These are phyloP conservation scores for Fragum sueziense DNA, from an alignment of 2,888 invertebrate species.

Conservation along the genomic window DNA sequence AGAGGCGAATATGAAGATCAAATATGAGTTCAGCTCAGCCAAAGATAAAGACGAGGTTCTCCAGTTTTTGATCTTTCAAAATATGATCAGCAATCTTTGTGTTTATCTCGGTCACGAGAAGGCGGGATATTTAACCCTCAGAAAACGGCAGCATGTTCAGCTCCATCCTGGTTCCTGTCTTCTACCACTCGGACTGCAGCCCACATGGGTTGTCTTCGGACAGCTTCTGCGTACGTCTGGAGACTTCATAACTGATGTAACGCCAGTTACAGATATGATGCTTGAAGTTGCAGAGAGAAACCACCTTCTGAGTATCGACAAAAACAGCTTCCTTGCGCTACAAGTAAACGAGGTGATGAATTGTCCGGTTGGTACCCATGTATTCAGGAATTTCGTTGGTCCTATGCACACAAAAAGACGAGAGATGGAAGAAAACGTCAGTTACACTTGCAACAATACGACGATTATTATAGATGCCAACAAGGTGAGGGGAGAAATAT, in stretches of 20 bases:
- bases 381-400: conserved; percentile 68
- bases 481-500: conserved; percentile 62
- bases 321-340: conserved; percentile 53
- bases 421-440: conserved; percentile 59
- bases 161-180: conserved; percentile 77
- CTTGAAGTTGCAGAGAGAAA: conserved; percentile 56
- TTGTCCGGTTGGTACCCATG: conserved; percentile 62
- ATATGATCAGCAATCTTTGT: conserved; percentile 68
- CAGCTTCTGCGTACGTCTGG: conserved; percentile 70
- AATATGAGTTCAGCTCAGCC: conserved; percentile 46
- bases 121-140: conserved; percentile 71
- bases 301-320: conserved; percentile 53
- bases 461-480: conserved; percentile 68
- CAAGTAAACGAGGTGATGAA: conserved; percentile 54
- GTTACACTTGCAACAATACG: conserved; percentile 35
- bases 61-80: conserved; percentile 67
- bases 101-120: conserved; percentile 72
- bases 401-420: conserved; percentile 62
- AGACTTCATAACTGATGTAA: conserved; percentile 73
- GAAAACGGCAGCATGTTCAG: conserved; percentile 62
- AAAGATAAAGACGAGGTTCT: conserved; percentile 51
- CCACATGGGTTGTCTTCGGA: conserved; percentile 74
- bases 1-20: conserved; percentile 61
- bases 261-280: conserved; percentile 68
- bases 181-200: conserved; percentile 61